phyloP scores from a whole-genome alignment of 2,888 invertebrate species.

The Clistopyga incitator region DNA sequence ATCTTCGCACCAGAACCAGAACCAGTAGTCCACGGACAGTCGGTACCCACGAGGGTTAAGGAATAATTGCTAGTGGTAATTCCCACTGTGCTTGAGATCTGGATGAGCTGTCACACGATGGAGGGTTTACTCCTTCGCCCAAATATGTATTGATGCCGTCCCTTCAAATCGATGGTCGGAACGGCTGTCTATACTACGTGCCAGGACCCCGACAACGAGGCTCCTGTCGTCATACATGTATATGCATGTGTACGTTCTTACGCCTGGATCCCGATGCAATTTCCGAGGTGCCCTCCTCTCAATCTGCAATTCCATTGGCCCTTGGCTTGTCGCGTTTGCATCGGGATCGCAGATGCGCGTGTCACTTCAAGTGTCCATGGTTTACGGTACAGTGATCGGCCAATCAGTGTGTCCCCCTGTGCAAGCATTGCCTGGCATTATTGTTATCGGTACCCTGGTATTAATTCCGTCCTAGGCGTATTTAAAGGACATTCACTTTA shows the following conservation, averaged over 20 bases:
- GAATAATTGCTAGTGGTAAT: slow-evolving; percentile 56
- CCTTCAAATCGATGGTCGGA: slow-evolving; percentile 55
- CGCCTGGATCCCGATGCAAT: slow-evolving; percentile 53
- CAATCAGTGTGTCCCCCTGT: neutral
- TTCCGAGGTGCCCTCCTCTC: slow-evolving; percentile 38
- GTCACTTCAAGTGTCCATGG: slow-evolving; percentile 26
- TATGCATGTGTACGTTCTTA: slow-evolving; percentile 39
- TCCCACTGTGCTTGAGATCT: slow-evolving; percentile 11
- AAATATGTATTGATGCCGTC: slow-evolving; percentile 55
- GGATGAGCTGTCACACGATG: slow-evolving; percentile 48
- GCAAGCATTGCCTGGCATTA: neutral
- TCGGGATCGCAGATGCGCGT: slow-evolving; percentile 8
- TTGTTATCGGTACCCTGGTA: slow-evolving; percentile 12
- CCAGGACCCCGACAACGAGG: slow-evolving; percentile 47
- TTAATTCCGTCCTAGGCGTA: neutral
- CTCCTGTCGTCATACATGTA: slow-evolving; percentile 45
- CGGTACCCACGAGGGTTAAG: slow-evolving; percentile 56
- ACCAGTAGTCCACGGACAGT: slow-evolving; percentile 43
- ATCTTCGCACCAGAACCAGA: slow-evolving; percentile 33
- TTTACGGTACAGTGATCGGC: slow-evolving; percentile 10
- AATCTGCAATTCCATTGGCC: slow-evolving; percentile 50
- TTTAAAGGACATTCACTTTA: slow-evolving; percentile 16
- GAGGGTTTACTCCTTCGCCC: slow-evolving; percentile 64
- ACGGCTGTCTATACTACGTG: slow-evolving; percentile 49
- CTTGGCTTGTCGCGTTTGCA: slow-evolving; percentile 31